Base-by-base conservation (phyloP, 2,888 invertebrate genomes). In the Sminthurinus aureus region DNA sequence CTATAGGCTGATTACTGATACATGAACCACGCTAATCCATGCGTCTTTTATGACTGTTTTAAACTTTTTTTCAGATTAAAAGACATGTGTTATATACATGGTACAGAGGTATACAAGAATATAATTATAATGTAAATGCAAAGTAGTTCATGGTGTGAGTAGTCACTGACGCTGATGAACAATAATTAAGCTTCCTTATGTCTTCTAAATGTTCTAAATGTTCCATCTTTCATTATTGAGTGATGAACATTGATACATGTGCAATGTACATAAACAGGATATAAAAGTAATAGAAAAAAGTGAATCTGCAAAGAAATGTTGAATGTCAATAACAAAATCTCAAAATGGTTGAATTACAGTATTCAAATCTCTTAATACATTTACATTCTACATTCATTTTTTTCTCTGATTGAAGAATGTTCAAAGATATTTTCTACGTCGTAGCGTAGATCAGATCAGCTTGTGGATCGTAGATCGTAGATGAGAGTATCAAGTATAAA, bases 321-420 rank as follows among this genome's bases (percentile, higher is more conserved):
- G 3, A 22, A 20, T 76, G 76, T 50, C 76, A 76, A 76, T 76
- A 50, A 58, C 76, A 76, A 20, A 76, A 24, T 73, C 58, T 38
- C 38, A 38, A 38, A 38, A 38, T 38, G 38, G 38, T 38, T 38
- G 38, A 38, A 38, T 38, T 38, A 38, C 38, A 38, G 6, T 6
- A 38, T 38, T 38, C 38, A 15, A 64, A 64, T 18, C 2, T 64
- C n/a, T 64, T 38, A 38, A 6, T 38, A 38, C n/a, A n/a, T n/a
- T n/a, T 64, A 64, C 15, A n/a, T 64, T 64, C n/a, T 18, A 64
- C 3, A 4, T 15, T 2, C 18, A 64, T 4, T 64, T 64, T 64
- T 64, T 18, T 64, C 3, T 64, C 1, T 64, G 64, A 38, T 38
- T 38, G 3, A 38, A 38, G 69, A 69, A 69, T 18, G 64, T 67